A percentile compares a stretch with the other conserved stretches of the same genome.
Evolutionary conservation across 2,113 vertebrate genomes (phyloP).

Genomic region (Rhinopithecus roxellana): DNA sequence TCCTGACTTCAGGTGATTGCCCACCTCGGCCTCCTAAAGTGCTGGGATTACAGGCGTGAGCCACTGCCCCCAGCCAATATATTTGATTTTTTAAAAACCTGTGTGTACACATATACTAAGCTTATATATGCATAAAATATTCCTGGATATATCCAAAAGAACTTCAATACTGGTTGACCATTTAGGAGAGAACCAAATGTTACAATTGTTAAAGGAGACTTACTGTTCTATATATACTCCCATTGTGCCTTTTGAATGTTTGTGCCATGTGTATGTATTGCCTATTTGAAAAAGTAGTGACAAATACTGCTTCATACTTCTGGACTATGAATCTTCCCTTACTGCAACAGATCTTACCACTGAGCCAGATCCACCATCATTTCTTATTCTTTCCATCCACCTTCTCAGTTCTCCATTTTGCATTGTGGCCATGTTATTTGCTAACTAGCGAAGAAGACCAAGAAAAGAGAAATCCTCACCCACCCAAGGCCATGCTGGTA

Average conservation of each 20-base stretch:
- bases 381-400: constrained; percentile 26
- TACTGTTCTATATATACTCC: neutral
- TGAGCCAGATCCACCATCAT: neutral
- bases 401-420: neutral
- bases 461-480: neutral
- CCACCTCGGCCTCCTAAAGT: no score
- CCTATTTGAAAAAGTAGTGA: constrained; percentile 34
- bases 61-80: neutral
- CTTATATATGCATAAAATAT: neutral
- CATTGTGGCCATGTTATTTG: constrained; percentile 29
- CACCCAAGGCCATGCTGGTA: neutral
- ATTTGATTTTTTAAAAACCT: neutral
- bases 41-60: no score
- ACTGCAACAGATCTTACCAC: constrained; percentile 2
- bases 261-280: neutral
- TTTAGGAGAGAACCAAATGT: neutral
- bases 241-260: neutral
- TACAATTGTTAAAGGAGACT: neutral
- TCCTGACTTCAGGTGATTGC: no score
- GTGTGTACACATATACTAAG: neutral
- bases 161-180: neutral
- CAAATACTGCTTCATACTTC: neutral
- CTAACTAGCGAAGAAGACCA: constrained; percentile 11
- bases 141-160: neutral
- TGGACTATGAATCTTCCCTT: neutral